Evolutionary conservation across 2,888 invertebrate genomes (phyloP).

Genomic region (Pogonocherus hispidulus): DNA sequence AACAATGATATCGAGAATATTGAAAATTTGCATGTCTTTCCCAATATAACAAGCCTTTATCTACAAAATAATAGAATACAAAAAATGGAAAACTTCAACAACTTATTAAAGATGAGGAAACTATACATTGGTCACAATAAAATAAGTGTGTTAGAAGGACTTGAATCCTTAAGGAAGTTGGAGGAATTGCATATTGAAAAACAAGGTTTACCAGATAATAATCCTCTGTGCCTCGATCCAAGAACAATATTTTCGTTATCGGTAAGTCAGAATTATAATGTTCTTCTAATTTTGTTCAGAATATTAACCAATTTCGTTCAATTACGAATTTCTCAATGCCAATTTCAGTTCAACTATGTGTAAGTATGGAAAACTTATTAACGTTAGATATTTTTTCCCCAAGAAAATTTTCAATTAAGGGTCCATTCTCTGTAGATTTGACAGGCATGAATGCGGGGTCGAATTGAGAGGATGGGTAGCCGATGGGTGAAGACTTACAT

Average conservation of each 20-base stretch:
- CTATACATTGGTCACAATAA: slow-evolving; percentile 81
- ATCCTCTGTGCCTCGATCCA: slow-evolving; percentile 78
- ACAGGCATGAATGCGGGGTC: too few species aligned
- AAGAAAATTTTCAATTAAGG: too few species aligned
- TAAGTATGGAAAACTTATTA: too few species aligned
- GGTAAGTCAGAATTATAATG: slow-evolving; percentile 64
- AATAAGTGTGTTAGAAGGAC: slow-evolving; percentile 79
- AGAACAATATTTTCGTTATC: slow-evolving; percentile 73
- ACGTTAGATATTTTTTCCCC: too few species aligned
- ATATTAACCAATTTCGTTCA: too few species aligned
- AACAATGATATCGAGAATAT: slow-evolving; percentile 75
- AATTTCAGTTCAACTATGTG: too few species aligned
- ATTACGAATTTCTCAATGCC: too few species aligned
- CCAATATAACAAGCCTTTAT: slow-evolving; percentile 76
- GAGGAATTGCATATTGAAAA: slow-evolving; percentile 80
- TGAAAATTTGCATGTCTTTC: slow-evolving; percentile 71
- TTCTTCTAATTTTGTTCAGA: too few species aligned
- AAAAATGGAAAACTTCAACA: slow-evolving; percentile 79
- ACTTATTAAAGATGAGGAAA: slow-evolving; percentile 79
- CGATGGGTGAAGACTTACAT: too few species aligned
- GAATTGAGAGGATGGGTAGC: too few species aligned
- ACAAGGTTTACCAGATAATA: slow-evolving; percentile 73
- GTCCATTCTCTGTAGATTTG: too few species aligned
- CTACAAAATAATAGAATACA: slow-evolving; percentile 86
- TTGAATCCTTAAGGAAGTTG: slow-evolving; percentile 73